Percentiles rank a stretch among this genome's conserved stretches.
phyloP scores from a whole-genome alignment of 1,140 invertebrate species.

The Stegodyphus dumicola region DNA sequence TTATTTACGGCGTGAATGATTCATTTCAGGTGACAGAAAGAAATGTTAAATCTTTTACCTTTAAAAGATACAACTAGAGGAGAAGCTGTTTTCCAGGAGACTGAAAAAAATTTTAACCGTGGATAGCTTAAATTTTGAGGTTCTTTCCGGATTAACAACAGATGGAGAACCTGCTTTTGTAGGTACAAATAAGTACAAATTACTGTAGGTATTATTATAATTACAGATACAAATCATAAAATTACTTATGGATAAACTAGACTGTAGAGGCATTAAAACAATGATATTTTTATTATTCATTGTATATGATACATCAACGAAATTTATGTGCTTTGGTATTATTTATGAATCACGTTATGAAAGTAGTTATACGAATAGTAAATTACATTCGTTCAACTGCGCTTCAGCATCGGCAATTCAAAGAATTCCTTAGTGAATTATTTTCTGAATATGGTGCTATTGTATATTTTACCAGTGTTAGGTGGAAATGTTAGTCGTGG shows the following conservation, averaged over 20 bases:
- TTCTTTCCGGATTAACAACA: background rate
- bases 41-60: slow-evolving; percentile 11
- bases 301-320: background rate
- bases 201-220: too few species aligned
- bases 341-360: slow-evolving; percentile 1
- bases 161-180: background rate
- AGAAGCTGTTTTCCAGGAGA: background rate
- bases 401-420: background rate
- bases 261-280: background rate
- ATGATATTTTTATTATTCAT: slow-evolving; percentile 14
- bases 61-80: slow-evolving; percentile 8
- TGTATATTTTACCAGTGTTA: background rate
- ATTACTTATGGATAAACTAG: background rate
- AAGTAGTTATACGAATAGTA: slow-evolving; percentile 2
- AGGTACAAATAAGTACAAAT: background rate
- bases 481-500: background rate
- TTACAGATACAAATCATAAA: too few species aligned
- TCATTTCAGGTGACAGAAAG: background rate
- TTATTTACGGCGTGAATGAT: too few species aligned
- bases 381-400: slow-evolving; percentile 1
- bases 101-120: background rate
- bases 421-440: background rate
- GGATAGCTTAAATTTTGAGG: background rate
- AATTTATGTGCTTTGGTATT: slow-evolving; percentile 14
- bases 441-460: background rate